Percentiles rank a stretch among this genome's conserved stretches.
Conservation (phyloP, 2,888 invertebrate species). For the Lepidocyrtinus sp. region DNA sequence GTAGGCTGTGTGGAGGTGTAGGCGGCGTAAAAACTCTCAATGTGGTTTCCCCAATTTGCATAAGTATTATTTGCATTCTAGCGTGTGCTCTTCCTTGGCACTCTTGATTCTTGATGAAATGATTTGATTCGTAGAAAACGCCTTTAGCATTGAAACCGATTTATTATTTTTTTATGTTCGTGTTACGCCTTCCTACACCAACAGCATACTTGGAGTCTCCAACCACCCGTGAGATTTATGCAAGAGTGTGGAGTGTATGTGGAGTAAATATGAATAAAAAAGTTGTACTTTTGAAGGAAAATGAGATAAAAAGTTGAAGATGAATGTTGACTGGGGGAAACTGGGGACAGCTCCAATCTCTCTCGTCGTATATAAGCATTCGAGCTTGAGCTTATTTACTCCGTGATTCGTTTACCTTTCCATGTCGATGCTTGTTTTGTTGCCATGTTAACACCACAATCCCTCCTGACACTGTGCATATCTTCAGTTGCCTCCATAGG, state of each 20-base stretch:
- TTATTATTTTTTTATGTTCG: constrained; percentile 27
- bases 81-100: neutral
- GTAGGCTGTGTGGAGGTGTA: neutral
- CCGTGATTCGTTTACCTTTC: neutral
- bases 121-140: constrained; percentile 13
- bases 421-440: constrained; percentile 13
- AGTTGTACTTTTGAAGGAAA: neutral
- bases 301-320: neutral
- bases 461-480: too few relatives aligned
- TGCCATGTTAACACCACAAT: constrained; percentile 18
- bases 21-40: neutral
- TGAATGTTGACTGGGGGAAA: constrained; percentile 4
- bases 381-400: neutral
- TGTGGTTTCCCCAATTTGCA: too few relatives aligned
- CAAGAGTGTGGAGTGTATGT: too few relatives aligned
- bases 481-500: too few relatives aligned
- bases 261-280: too few relatives aligned
- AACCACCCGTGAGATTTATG: too few relatives aligned
- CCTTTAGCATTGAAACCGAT: constrained; percentile 36
- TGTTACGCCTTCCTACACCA: constrained; percentile 12
- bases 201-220: too few relatives aligned
- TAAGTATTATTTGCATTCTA: neutral
- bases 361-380: constrained; percentile 12
- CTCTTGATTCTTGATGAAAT: neutral
- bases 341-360: constrained; percentile 12